These are phyloP conservation scores for Theonella swinhoei DNA, from an alignment of 37 sponge, comb jelly and placozoan genomes.

Conservation along the genomic window DNA sequence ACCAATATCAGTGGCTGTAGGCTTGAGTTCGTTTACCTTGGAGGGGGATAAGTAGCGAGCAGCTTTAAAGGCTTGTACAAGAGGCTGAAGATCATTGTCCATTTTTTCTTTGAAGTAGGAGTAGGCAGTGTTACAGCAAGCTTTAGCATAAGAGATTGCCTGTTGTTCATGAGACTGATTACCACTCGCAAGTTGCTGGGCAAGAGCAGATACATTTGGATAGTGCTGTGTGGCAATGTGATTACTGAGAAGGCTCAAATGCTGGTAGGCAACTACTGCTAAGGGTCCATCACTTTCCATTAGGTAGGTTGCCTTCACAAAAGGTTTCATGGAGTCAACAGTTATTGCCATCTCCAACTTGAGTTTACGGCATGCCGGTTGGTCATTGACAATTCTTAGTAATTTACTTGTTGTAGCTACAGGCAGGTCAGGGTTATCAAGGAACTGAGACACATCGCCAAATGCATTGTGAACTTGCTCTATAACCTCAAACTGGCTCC, in stretches of 20 bases:
- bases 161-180: neutral
- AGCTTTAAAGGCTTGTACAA: slow-evolving; percentile 17
- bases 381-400: slow-evolving; percentile 1
- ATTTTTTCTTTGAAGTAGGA: slow-evolving; percentile 15
- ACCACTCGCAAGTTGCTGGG: neutral
- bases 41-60: slow-evolving; percentile 28
- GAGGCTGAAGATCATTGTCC: neutral
- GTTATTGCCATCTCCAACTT: slow-evolving; percentile 9
- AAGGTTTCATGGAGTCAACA: neutral
- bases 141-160: slow-evolving; percentile 5
- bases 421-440: slow-evolving; percentile 3
- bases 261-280: neutral
- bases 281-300: too few relatives aligned
- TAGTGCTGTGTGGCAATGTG: neutral
- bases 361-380: neutral
- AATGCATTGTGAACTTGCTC: slow-evolving; percentile 16
- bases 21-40: slow-evolving; percentile 15
- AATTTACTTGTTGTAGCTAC: neutral
- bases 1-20: slow-evolving; percentile 12
- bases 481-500: slow-evolving; percentile 31
- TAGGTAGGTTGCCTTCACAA: slow-evolving; percentile 13
- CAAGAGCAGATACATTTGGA: neutral
- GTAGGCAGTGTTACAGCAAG: slow-evolving; percentile 7
- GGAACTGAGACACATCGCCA: slow-evolving; percentile 22
- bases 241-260: neutral